Evolutionary conservation across 2,113 vertebrate genomes (phyloP).

Genomic region (Microtus richardsoni): DNA sequence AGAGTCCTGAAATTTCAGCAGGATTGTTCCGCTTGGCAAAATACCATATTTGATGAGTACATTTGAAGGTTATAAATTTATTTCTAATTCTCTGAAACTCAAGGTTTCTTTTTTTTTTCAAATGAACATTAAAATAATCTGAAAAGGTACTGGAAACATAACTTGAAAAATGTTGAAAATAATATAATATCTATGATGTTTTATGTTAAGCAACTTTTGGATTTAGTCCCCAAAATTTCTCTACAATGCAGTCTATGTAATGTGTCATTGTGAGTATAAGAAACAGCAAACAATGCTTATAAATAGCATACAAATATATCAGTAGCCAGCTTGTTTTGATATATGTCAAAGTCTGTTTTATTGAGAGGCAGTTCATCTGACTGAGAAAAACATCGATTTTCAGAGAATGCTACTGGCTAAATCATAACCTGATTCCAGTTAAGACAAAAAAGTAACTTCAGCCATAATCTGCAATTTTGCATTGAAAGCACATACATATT

Average conservation of each 20-base stretch:
- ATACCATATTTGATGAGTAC: not conserved
- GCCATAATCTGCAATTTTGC: conserved; percentile 63
- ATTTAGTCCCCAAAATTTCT: not conserved
- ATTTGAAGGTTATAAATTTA: conserved; percentile 6
- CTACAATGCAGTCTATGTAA: not conserved
- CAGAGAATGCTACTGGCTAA: conserved; percentile 58
- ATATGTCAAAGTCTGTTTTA: conserved; percentile 52
- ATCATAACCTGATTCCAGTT: conserved; percentile 71
- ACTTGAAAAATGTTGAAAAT: not conserved
- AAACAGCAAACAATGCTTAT: conserved; percentile 32
- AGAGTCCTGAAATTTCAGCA: conserved; percentile 55
- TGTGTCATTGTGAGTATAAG: not conserved
- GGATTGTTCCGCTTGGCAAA: not conserved
- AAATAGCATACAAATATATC: conserved; percentile 60
- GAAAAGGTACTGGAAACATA: not conserved
- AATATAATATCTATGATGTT: not conserved
- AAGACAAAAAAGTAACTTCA: conserved; percentile 74
- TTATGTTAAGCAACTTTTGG: not conserved
- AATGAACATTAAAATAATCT: not conserved
- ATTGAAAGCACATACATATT: conserved; percentile 75
- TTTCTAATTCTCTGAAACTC: conserved; percentile 35
- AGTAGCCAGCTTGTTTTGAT: conserved; percentile 62
- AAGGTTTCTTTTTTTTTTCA: not conserved
- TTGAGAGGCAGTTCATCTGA: conserved; percentile 58
- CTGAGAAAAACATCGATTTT: conserved; percentile 64